Evolutionary conservation across 2,888 invertebrate species (phyloP), one percentile per base, ranked within the genome.

Genomic region (Pterostichus madidus): DNA sequence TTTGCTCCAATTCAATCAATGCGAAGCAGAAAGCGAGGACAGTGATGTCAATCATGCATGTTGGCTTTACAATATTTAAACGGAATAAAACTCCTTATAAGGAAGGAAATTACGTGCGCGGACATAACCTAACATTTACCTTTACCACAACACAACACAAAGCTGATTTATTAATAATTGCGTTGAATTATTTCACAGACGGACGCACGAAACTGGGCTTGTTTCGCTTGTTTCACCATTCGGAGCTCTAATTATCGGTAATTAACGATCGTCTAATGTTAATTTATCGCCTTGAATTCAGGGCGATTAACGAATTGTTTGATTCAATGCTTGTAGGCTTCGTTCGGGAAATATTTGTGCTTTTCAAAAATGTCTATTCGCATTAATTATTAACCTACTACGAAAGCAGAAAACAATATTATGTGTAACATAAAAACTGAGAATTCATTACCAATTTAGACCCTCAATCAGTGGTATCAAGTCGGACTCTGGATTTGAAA

Each of bases 151-250:
- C 68, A 6, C 13, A 56, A 13, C 49, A 56, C 56, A 64, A 64
- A 31, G 68, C 68, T 71, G 68, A 71, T 71, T 71, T 71, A 71
- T 71, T 71, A 71, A 71, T 71, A 71, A 71, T 71, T 71, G 68
- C 64, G 6, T 64, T 64, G 64, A 64, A 64, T 64, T 64, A 64
- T 64, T 39, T 39, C 64, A 64, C 32, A 64, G 39, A 31, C 59
- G 59, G n/a, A 64, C 68, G 44, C 68, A 68, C 15, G 39, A n/a
- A 59, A 24, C 59, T 59, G 24, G 15, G 15, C 13, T 56, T 56
- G 56, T 56, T 56, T 10, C 15, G 56, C 13, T 17, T 17, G 8
- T 56, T 56, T 11, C 56, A 17, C 56, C 17, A 56, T 71, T 71
- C 17, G 44, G 32, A 17, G 44, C 68, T 71, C 68, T 59, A 71